Percentiles rank a stretch among this genome's conserved stretches.
These are phyloP conservation scores for Mycalesis mineus DNA, from an alignment of 2,888 invertebrate genomes.

Conservation along the genomic window DNA sequence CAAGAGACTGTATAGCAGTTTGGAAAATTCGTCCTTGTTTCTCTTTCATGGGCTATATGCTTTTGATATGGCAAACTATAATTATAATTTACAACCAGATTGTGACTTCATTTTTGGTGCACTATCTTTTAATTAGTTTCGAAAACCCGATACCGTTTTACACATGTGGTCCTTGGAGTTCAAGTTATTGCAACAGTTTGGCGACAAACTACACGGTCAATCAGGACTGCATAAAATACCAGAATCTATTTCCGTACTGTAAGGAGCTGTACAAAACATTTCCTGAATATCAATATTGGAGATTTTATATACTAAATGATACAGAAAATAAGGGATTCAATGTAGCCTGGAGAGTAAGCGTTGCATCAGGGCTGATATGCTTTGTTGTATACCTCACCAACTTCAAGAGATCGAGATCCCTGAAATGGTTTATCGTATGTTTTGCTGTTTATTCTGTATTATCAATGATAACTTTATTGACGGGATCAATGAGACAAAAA, in stretches of 20 bases:
- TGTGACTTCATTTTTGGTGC: conserved; percentile 46
- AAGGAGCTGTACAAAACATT: conserved; percentile 43
- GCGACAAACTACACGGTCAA: conserved; percentile 51
- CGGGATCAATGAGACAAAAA: conserved; percentile 62
- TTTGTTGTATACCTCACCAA: conserved; percentile 43
- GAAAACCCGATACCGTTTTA: conserved; percentile 59
- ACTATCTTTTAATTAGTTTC: conserved; percentile 63
- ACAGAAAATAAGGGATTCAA: conserved; percentile 31
- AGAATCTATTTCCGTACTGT: conserved; percentile 41
- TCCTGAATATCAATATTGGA: conserved; percentile 64
- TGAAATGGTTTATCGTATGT: conserved; percentile 41
- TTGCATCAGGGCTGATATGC: conserved; percentile 49
- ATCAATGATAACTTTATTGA: conserved; percentile 43
- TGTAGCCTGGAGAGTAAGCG: conserved; percentile 56
- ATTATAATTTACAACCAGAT: conserved; percentile 46
- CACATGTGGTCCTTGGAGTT: conserved; percentile 52
- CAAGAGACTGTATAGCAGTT: conserved; percentile 54
- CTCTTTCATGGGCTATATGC: conserved; percentile 55
- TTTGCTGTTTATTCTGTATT: conserved; percentile 43
- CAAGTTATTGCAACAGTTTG: conserved; percentile 46
- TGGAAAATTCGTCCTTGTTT: conserved; percentile 56
- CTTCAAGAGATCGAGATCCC: conserved; percentile 45
- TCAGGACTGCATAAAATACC: conserved; percentile 48
- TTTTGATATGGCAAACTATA: conserved; percentile 49
- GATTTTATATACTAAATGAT: conserved; percentile 34